Evolutionary conservation across 2,888 invertebrate genomes (phyloP), one percentile per base, ranked within the genome.

Genomic region (Ormyrus pomaceus): DNA sequence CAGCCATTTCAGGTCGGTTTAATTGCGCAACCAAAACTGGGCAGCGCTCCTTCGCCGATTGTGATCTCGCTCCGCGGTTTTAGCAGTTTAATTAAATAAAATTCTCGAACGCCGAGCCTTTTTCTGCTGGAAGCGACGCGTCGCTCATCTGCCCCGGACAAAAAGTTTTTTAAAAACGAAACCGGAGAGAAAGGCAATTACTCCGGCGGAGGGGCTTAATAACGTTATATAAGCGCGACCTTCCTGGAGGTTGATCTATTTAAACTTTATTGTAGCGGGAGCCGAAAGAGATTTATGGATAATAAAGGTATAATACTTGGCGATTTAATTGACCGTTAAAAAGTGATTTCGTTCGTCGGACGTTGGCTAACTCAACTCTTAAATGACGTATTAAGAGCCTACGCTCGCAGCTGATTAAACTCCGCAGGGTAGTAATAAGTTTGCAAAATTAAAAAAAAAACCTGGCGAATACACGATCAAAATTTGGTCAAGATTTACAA

Each of bases 311-410:
- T 73, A 64, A 71, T 77, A 51, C 51, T 51, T 62, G 19, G 77
- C 77, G 65, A 65, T 71, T 71, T 71, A 65, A 77, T 71, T 71
- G 77, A 77, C 58, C 71, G 77, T 77, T 77, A 77, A 71, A 77
- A 62, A 64, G 68, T 68, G n/a, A 65, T 75, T 75, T 61, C 51
- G 34, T 34, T 53, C 13, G 5, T 10, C 48, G 50, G 19, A 19
- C 19, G 19, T 19, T 19, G 19, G 19, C 19, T 19, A 19, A 19
- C 19, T 19, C 19, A 19, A 19, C 2, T 19, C 1, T 19, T 19
- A 19, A 19, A 19, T 19, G 19, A 19, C 19, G 19, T 19, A 19
- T 19, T 19, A 19, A 19, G 19, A 19, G 19, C 19, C 19, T 19
- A 19, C 19, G 19, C 19, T 19, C 19, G 19, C 19, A 19, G 19